Evolutionary conservation across 2,113 vertebrate genomes (phyloP).

Genomic region (Chaetodon trifascialis): DNA sequence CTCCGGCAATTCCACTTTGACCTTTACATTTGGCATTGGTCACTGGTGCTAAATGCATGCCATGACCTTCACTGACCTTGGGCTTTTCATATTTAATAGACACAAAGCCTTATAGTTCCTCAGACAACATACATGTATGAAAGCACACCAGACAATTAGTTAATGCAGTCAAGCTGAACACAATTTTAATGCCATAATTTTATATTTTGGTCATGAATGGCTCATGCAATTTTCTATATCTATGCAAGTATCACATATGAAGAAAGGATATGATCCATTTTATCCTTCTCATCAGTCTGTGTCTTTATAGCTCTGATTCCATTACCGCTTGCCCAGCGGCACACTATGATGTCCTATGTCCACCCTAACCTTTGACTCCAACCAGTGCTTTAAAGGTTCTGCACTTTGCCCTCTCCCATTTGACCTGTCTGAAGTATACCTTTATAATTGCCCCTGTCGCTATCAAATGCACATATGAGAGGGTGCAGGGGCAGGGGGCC

Average conservation of each 20-base stretch:
- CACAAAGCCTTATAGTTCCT: conserved; percentile 59
- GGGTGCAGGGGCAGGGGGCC: conserved; percentile 64
- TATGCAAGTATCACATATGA: conserved; percentile 29
- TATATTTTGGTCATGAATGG: conserved; percentile 27
- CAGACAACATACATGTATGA: conserved; percentile 30
- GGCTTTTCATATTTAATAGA: conserved; percentile 83
- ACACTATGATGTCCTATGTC: conserved; percentile 71
- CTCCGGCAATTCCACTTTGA: conserved; percentile 84
- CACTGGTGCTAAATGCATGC: conserved; percentile 80
- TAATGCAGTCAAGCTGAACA: conserved; percentile 3
- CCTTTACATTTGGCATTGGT: conserved; percentile 84
- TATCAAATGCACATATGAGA: conserved; percentile 84
- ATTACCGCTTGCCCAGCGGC: conserved; percentile 61
- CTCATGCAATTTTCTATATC: conserved; percentile 13
- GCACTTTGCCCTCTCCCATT: conserved; percentile 85
- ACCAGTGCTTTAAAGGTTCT: conserved; percentile 82
- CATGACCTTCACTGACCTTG: conserved; percentile 79
- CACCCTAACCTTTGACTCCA: conserved; percentile 84
- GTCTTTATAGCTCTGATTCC: conserved; percentile 71
- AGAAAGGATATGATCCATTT: conserved; percentile 13
- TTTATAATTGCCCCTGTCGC: conserved; percentile 83
- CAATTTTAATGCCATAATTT: conserved; percentile 25
- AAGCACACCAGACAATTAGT: neutral
- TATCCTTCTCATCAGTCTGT: conserved; percentile 52
- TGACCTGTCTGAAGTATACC: conserved; percentile 86